These are phyloP conservation scores for Antennarius striatus DNA, from an alignment of 2,113 vertebrate species.

Conservation along the genomic window DNA sequence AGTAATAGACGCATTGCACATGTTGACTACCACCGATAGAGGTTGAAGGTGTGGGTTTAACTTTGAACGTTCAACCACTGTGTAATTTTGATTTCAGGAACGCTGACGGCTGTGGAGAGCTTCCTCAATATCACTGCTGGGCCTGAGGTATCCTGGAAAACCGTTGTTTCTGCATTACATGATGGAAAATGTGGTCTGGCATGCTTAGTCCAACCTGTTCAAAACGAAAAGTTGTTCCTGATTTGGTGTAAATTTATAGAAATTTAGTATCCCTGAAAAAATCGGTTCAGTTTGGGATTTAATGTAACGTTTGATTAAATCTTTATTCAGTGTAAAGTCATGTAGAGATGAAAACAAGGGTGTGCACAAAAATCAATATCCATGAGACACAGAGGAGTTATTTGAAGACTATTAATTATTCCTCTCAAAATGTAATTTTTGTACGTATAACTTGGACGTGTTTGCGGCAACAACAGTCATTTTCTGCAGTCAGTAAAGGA, in stretches of 20 bases:
- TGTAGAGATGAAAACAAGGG: background rate
- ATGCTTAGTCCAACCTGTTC: background rate
- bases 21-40: too few relatives aligned
- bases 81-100: slow-evolving; percentile 73
- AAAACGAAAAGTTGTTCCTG: too few relatives aligned
- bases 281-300: background rate
- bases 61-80: background rate
- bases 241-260: too few relatives aligned
- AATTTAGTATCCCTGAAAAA: too few relatives aligned
- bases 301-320: background rate
- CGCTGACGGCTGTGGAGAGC: slow-evolving; percentile 87
- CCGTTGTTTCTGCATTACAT: background rate
- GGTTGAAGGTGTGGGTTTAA: background rate
- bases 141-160: slow-evolving; percentile 79
- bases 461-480: background rate
- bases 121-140: slow-evolving; percentile 81
- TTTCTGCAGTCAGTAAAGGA: background rate
- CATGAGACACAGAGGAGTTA: background rate
- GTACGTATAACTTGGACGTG: background rate
- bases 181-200: background rate
- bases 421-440: background rate
- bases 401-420: background rate
- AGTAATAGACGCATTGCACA: background rate
- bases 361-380: background rate
- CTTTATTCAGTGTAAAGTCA: background rate